Percentiles rank a stretch among this genome's conserved stretches.
phyloP scores from a whole-genome alignment of 2,888 invertebrate genomes.

The Drosophila barbarae region DNA sequence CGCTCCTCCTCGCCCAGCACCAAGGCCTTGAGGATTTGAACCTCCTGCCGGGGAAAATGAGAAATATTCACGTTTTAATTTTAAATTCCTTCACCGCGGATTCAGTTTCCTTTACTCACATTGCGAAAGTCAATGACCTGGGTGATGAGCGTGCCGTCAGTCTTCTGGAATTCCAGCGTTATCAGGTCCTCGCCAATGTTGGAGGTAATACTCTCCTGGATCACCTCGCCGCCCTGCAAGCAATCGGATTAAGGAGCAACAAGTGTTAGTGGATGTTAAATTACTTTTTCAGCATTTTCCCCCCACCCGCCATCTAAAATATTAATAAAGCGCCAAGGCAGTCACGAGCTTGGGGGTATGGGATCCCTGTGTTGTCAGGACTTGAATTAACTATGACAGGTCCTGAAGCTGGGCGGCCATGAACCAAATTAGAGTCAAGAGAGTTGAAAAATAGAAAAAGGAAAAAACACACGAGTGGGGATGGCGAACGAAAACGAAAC shows the following conservation, averaged over 20 bases:
- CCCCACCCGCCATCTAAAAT: slow-evolving; percentile 45
- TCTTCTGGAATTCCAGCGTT: slow-evolving; percentile 91
- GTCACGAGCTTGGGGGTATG: slow-evolving; percentile 23
- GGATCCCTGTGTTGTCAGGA: slow-evolving; percentile 31
- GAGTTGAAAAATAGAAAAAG: slow-evolving; percentile 48
- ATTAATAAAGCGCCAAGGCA: slow-evolving; percentile 58
- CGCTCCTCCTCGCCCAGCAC: slow-evolving; percentile 95
- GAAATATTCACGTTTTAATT: background rate
- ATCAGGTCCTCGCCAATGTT: slow-evolving; percentile 95
- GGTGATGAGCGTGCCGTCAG: slow-evolving; percentile 94
- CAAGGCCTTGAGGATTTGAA: slow-evolving; percentile 93
- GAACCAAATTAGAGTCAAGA: slow-evolving; percentile 74
- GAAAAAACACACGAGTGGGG: slow-evolving; percentile 17
- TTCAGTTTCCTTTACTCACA: slow-evolving; percentile 83
- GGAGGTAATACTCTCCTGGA: slow-evolving; percentile 94
- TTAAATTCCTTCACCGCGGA: background rate
- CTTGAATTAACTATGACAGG: slow-evolving; percentile 63
- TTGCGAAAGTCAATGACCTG: slow-evolving; percentile 96
- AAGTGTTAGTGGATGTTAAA: slow-evolving; percentile 45
- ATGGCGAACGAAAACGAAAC: slow-evolving; percentile 21
- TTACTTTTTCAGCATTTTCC: slow-evolving; percentile 22
- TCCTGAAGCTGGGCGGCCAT: slow-evolving; percentile 55
- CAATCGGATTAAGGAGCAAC: slow-evolving; percentile 43
- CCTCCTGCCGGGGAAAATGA: slow-evolving; percentile 84
- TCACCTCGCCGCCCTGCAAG: slow-evolving; percentile 92